Evolutionary conservation across 2,113 vertebrate genomes (phyloP), one percentile per base, ranked within the genome.

Genomic region (Corythoichthys intestinalis): DNA sequence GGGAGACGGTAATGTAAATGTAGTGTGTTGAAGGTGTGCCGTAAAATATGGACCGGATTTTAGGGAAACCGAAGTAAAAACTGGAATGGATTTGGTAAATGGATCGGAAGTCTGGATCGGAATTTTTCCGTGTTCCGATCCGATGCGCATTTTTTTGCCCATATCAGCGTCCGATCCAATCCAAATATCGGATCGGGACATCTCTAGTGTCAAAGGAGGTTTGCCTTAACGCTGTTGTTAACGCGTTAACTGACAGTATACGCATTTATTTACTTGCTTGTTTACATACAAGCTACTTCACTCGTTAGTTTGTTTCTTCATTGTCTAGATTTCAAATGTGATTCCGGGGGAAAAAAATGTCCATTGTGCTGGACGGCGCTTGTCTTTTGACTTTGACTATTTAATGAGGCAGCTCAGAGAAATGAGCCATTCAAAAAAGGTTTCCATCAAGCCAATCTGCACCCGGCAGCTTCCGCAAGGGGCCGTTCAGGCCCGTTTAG

Each of bases 371-470:
- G 56, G 13, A 37, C 56, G 35, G 34, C 56, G 10, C 34, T 85
- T 82, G 83, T 83, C 85, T 87, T 86, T 83, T 85, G 87, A 90
- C 89, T 91, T 90, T 89, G 82, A 88, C 85, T 83, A 86, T 88
- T 90, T 89, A 89, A 90, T 85, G 87, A 85, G 86, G 89, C 88
- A 86, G 85, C 83, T 74, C 73, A 85, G 86, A 90, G 88, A 90
- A 91, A 91, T 88, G 87, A 88, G 83, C 84, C 85, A 83, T 85
- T 84, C 85, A 80, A 64, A 58, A 15, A 58, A 86, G 86, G 87
- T 84, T 89, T 89, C 87, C 85, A 89, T 90, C 87, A 89, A 76
- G 69, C 80, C 79, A 88, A 90, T 88, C 86, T 90, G 84, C 83
- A 82, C 72, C 83, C 79, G 74, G 82, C 82, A 87, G 81, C 82